Percentiles rank a stretch among this genome's conserved stretches.
Evolutionary conservation across 2,888 invertebrate species (phyloP).

Genomic region (Trichacis sp.): DNA sequence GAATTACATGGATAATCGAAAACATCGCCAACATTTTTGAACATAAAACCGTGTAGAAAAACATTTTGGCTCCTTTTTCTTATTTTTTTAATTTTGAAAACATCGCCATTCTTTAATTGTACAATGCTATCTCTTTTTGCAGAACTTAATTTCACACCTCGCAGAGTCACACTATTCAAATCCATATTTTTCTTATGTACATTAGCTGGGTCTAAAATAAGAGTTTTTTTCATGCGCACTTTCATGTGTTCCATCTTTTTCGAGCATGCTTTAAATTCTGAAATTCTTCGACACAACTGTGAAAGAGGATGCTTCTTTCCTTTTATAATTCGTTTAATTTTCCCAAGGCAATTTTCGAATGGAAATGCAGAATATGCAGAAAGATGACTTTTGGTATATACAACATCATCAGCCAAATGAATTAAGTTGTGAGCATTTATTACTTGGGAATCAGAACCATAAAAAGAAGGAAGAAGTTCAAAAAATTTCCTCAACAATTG

Average conservation of each 20-base stretch:
- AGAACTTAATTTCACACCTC: too few species aligned
- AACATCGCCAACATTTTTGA: too few species aligned
- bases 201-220: background rate
- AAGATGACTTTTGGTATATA: slow-evolving; percentile 25
- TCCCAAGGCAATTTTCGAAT: slow-evolving; percentile 41
- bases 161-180: background rate
- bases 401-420: slow-evolving; percentile 40
- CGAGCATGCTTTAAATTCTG: slow-evolving; percentile 8
- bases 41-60: too few species aligned
- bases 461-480: slow-evolving; percentile 33
- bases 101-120: too few species aligned
- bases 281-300: slow-evolving; percentile 9
- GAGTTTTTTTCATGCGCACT: background rate
- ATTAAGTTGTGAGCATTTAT: slow-evolving; percentile 36
- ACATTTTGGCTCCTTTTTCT: too few species aligned
- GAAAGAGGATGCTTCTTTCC: slow-evolving; percentile 14
- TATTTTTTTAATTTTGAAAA: too few species aligned
- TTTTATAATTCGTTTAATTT: slow-evolving; percentile 31
- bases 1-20: too few species aligned
- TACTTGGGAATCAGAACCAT: slow-evolving; percentile 34
- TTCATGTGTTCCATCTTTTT: background rate
- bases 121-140: too few species aligned
- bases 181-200: background rate
- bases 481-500: slow-evolving; percentile 30
- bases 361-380: slow-evolving; percentile 38